Evolutionary conservation across 2,113 vertebrate genomes (phyloP), one percentile per base, ranked within the genome.

Genomic region (Syngnathus scovelli): DNA sequence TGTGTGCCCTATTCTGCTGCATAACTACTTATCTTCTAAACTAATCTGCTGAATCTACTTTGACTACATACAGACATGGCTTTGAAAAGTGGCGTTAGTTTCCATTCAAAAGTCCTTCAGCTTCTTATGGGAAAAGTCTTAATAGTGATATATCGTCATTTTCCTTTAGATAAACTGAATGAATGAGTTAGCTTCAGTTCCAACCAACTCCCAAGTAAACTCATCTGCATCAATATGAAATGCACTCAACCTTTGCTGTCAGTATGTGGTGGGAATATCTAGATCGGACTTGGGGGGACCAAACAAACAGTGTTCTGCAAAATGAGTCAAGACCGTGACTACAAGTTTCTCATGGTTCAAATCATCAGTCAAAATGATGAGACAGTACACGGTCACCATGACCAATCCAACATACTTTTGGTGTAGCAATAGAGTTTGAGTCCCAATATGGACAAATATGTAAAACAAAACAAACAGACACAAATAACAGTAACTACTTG

Each of bases 261-360:
- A 58, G 33, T 58, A 33, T 59, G 16, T 38, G 58, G 58, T 60
- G 58, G 58, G 58, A 60, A 60, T 37, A 18, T 60, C 58, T 36
- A 60, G 36, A 37, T 60, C 15, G 19, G 8, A 54, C n/a, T 23
- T 8, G 2, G 9, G 51, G 51, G 18, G n/a, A 27, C 44, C 46
- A 48, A 48, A 18, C 15, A 48, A 48, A 48, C 46, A 48, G 51
- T 54, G n/a, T 54, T 54, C 21, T 54, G 51, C 19, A 54, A 52
- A 52, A 52, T 37, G 56, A 59, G 33, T 59, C 56, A 59, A 37
- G 33, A 59, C 33, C 10, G 33, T 16, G 56, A 59, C 33, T 36
- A 7, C 56, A 59, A 59, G 13, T 37, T 38, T 52, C 7, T 52
- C 49, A 52, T 21, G 19, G n/a, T 46, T 15, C 44, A 46, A 46